Conservation (phyloP, 2,888 invertebrate species). For the Rotaria sp. region DNA sequence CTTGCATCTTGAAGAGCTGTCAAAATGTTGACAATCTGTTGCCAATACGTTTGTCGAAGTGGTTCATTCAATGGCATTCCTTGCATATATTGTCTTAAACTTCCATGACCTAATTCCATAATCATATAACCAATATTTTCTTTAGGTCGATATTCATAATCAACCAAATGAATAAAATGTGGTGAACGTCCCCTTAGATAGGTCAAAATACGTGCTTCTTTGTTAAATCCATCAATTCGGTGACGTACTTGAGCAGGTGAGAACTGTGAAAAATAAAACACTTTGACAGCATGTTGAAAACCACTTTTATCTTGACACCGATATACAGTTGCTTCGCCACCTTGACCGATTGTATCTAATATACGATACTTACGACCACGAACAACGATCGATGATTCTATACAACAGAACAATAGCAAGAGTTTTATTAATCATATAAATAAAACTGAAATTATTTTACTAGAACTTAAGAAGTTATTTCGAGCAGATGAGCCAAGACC, state of each 20-base stretch:
- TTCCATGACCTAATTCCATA: background rate
- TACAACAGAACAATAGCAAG: background rate
- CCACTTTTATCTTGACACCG: background rate
- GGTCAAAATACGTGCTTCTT: background rate
- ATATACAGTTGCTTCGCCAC: slow-evolving; percentile 17
- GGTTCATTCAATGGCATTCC: background rate
- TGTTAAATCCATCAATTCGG: background rate
- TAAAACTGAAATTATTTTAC: background rate
- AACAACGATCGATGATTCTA: background rate
- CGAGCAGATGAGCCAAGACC: background rate
- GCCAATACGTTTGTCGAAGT: background rate
- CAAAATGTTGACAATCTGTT: background rate
- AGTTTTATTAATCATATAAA: background rate
- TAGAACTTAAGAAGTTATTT: background rate
- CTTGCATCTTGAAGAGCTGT: background rate
- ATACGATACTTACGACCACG: background rate
- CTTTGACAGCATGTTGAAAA: background rate
- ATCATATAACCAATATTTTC: background rate
- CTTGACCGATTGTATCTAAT: background rate
- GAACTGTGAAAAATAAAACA: background rate
- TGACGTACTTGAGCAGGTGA: background rate
- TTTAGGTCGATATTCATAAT: slow-evolving; percentile 6
- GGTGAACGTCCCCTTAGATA: background rate
- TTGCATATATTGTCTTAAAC: background rate
- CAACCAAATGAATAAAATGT: background rate